Evolutionary conservation across 2,888 invertebrate species (phyloP), one percentile per base, ranked within the genome.

Genomic region (Drosophila meridionalis): DNA sequence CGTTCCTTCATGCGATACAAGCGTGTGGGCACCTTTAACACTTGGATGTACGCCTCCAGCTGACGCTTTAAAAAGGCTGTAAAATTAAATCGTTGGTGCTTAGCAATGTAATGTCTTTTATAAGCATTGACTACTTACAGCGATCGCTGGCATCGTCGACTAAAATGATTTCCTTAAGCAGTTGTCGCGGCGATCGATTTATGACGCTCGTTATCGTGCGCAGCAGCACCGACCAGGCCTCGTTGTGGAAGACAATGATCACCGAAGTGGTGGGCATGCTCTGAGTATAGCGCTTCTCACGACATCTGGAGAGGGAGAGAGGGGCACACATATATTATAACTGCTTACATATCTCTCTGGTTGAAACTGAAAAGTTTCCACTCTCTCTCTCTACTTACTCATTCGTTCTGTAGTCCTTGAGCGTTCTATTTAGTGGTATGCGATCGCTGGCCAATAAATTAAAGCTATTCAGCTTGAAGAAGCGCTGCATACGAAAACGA

Each of bases 171-270:
- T 98, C 98, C 82, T 95, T 94, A 12, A 99, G 93, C 48, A 99
- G 93, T 69, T 94, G 91, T 14, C 93, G 92, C 0, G 99, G 98
- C 2, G 99, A 98, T 80, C 99, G 94, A 91, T 96, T 95, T 69
- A 99, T 96, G 48, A 98, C 98, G 87, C 98, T 99, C 94, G 98
- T 97, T 34, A 99, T 96, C 1, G 99, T 99, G 63, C 99, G 94
- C 87, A 99, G 94, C 12, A 99, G 94, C 0, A 99, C 99, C 4
- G 99, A 99, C 98, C 98, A 99, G 0, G 99, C 99, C 94, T 99
- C 99, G 92, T 99, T 99, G 92, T 99, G 99, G 92, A 99, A 99
- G 1, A 99, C 99, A 79, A 99, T 98, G 60, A 99, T 96, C 20
- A 99, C 95, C 77, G 97, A 97, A 0, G 98, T 97, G 77, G 95